A percentile compares a stretch with the other conserved stretches of the same genome.
These are phyloP conservation scores for Natrix natrix DNA, from an alignment of 2,797 vertebrate genomes.

Conservation along the genomic window DNA sequence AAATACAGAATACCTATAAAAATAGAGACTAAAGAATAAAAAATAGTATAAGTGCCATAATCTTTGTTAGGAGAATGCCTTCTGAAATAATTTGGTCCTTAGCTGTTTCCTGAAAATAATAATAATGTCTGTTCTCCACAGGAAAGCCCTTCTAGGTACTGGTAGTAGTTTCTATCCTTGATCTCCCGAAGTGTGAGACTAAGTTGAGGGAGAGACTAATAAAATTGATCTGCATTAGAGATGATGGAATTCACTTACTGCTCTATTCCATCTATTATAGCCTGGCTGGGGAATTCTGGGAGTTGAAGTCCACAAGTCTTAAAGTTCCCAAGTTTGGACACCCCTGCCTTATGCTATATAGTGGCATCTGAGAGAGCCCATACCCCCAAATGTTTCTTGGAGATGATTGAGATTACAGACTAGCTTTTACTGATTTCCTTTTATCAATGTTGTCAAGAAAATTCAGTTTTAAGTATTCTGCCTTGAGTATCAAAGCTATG, in stretches of 20 bases:
- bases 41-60: neutral
- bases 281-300: no score
- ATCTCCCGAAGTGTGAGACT: neutral
- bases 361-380: neutral
- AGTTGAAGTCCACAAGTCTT: no score
- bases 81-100: neutral
- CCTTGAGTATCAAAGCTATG: neutral
- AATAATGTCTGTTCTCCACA: neutral
- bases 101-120: neutral
- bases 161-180: neutral
- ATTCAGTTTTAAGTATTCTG: slow-evolving; percentile 15
- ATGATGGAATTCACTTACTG: neutral
- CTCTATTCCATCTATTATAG: neutral
- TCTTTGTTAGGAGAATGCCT: neutral
- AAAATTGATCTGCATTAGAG: neutral
- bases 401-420: neutral
- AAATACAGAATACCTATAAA: neutral
- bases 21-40: neutral
- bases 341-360: neutral
- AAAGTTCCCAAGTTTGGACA: no score
- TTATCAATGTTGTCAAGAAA: neutral
- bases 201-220: neutral
- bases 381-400: neutral
- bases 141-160: neutral
- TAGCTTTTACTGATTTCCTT: neutral